These are phyloP conservation scores for Melangyna quadrimaculata DNA, from an alignment of 2,888 invertebrate species.

Conservation along the genomic window DNA sequence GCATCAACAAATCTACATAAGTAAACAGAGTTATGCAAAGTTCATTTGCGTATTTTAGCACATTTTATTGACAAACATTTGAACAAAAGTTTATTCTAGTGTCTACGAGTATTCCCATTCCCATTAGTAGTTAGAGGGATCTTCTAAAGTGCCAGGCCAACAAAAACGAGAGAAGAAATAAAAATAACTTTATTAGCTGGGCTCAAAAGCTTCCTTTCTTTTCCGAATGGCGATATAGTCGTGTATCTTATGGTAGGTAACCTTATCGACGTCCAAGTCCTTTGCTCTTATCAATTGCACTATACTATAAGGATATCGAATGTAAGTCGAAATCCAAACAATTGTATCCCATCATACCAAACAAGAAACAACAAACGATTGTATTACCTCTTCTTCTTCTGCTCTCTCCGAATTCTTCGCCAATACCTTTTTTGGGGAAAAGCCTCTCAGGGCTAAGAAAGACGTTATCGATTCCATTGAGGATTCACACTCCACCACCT, in stretches of 20 bases:
- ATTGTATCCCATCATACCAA: background rate
- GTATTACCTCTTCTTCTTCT: background rate
- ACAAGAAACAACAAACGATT: background rate
- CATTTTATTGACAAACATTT: slow-evolving; percentile 64
- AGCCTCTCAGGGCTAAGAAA: background rate
- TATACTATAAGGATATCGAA: slow-evolving; percentile 27
- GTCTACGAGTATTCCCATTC: background rate
- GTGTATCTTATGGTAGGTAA: background rate
- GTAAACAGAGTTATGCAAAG: slow-evolving; percentile 38
- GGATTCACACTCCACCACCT: slow-evolving; percentile 4
- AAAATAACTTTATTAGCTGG: slow-evolving; percentile 46
- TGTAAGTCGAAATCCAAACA: background rate
- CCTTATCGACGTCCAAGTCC: background rate
- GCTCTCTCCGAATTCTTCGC: background rate
- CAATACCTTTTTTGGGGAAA: background rate
- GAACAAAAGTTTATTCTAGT: slow-evolving; percentile 29
- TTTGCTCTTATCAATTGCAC: slow-evolving; percentile 1
- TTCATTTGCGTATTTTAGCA: slow-evolving; percentile 54
- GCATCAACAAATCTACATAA: slow-evolving; percentile 63
- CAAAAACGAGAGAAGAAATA: background rate
- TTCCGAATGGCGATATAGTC: background rate
- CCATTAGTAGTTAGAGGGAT: no score
- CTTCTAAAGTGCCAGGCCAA: background rate
- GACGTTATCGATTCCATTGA: background rate
- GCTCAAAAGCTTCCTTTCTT: background rate